phyloP scores from a whole-genome alignment of 1,140 invertebrate genomes.

The Lordiphosa clarofinis region DNA sequence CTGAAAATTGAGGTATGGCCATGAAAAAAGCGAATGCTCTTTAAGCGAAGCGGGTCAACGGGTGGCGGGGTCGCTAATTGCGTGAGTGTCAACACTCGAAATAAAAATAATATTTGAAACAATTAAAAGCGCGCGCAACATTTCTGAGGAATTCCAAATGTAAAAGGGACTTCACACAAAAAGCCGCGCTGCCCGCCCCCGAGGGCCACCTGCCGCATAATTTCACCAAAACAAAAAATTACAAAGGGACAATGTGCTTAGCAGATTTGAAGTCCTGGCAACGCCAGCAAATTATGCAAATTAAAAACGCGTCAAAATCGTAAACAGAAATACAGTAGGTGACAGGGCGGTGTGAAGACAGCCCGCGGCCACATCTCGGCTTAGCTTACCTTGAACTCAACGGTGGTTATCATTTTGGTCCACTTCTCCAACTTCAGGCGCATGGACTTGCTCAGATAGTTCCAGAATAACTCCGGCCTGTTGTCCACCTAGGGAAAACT shows the following conservation, averaged over 20 bases:
- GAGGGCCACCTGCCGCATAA: constrained; percentile 24
- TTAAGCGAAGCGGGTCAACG: constrained; percentile 40
- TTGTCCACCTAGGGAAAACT: constrained; percentile 43
- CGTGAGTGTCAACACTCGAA: constrained; percentile 59
- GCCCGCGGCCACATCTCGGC: not conserved
- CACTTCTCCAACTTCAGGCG: constrained; percentile 86
- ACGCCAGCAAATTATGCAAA: constrained; percentile 43
- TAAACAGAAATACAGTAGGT: constrained; percentile 20
- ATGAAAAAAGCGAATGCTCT: constrained; percentile 20
- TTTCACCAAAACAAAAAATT: constrained; percentile 46
- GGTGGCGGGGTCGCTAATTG: constrained; percentile 43
- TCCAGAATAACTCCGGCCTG: constrained; percentile 76
- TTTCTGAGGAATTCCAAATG: constrained; percentile 18
- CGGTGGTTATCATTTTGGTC: constrained; percentile 84
- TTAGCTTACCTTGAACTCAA: constrained; percentile 80
- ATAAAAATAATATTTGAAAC: constrained; percentile 71
- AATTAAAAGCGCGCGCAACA: constrained; percentile 55
- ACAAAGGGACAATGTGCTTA: constrained; percentile 37
- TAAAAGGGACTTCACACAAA: constrained; percentile 29
- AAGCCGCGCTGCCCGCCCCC: constrained; percentile 5
- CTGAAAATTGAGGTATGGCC: constrained; percentile 53
- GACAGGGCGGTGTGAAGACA: constrained; percentile 16
- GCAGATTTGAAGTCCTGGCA: constrained; percentile 13
- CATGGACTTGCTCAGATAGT: constrained; percentile 81
- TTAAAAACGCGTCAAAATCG: constrained; percentile 38